A percentile compares a stretch with the other conserved stretches of the same genome.
Conservation (phyloP, 2,113 vertebrate genomes). For the Phrynosoma platyrhinos region DNA sequence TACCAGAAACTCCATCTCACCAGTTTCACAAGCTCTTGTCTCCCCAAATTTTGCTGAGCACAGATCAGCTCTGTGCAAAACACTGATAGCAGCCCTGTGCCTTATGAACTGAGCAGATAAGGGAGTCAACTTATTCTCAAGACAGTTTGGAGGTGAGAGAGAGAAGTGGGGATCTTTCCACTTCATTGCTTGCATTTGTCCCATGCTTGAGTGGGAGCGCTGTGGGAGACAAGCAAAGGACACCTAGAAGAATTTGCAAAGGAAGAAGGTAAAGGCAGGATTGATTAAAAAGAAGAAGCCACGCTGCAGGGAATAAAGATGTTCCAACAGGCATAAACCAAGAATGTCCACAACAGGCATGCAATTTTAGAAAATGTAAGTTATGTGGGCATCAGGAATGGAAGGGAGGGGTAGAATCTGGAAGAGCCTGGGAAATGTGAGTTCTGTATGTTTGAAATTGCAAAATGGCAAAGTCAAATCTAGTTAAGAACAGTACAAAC, state of each 20-base stretch:
- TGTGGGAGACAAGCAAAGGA: background rate
- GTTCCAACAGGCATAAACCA: background rate
- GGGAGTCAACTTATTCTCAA: background rate
- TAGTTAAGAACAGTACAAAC: too few species aligned
- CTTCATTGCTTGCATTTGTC: background rate
- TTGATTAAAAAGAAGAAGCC: background rate
- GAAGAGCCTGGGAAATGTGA: background rate
- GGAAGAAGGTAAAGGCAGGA: background rate
- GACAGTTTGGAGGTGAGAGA: background rate
- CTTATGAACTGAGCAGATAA: background rate
- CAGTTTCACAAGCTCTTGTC: too few species aligned
- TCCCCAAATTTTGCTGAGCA: too few species aligned
- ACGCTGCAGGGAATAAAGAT: background rate
- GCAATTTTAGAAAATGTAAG: background rate
- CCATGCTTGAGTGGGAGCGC: too few species aligned
- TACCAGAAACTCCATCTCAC: too few species aligned
- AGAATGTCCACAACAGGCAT: background rate
- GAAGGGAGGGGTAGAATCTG: too few species aligned
- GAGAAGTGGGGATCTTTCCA: background rate
- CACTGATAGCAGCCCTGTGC: background rate
- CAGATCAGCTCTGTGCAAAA: background rate
- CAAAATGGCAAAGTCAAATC: background rate
- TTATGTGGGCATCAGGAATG: background rate
- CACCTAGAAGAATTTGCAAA: background rate
- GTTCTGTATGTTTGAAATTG: background rate